A percentile compares a stretch with the other conserved stretches of the same genome.
Conservation (phyloP, 2,113 vertebrate species). For the Pogonocichla stellata region DNA sequence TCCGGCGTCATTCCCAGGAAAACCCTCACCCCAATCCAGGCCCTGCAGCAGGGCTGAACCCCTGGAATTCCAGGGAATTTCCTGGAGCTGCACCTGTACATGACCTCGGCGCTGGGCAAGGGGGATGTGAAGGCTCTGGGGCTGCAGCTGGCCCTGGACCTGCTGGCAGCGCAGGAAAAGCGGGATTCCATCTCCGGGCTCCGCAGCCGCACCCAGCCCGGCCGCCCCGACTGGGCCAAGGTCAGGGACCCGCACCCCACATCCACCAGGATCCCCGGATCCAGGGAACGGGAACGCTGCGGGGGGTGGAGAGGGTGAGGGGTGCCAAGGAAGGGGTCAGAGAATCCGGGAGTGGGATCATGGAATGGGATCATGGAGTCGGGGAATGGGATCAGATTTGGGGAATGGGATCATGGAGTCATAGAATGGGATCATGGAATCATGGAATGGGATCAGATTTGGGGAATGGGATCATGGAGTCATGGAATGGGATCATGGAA, state of each 20-base stretch:
- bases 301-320: accelerated
- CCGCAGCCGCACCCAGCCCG: constrained; percentile 83
- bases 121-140: constrained; percentile 90
- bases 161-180: constrained; percentile 86
- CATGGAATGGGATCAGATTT: too few species aligned
- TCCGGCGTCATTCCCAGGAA: accelerated
- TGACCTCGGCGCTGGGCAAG: constrained; percentile 85
- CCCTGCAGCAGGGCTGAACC: accelerated
- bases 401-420: not conserved
- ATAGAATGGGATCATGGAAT: too few species aligned
- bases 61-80: constrained; percentile 69
- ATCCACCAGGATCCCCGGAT: accelerated
- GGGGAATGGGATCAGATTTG: not conserved
- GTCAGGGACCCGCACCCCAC: not conserved
- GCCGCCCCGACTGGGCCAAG: constrained; percentile 84
- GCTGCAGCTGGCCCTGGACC: constrained; percentile 90
- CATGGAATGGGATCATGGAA: not conserved
- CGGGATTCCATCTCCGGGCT: constrained; percentile 86
- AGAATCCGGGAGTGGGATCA: not conserved
- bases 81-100: constrained; percentile 91
- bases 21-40: accelerated
- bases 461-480: not conserved
- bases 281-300: accelerated
- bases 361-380: not conserved
- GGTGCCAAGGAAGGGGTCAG: not conserved